A percentile compares a stretch with the other conserved stretches of the same genome.
These are phyloP conservation scores for Crocodylus rhombifer DNA, from an alignment of 2,797 vertebrate genomes.

Conservation along the genomic window DNA sequence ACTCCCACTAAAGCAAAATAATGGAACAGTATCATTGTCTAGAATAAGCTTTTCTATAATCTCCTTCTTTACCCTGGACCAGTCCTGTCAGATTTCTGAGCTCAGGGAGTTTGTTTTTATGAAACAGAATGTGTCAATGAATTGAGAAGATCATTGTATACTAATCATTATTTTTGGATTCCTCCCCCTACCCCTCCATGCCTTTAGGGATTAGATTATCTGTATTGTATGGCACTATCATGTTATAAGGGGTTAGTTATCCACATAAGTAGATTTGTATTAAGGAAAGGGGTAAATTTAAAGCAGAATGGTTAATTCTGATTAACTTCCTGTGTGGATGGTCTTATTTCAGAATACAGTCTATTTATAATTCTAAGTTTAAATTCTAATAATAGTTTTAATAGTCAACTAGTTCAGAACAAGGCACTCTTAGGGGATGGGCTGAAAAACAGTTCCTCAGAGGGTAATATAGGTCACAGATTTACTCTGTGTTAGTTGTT, in stretches of 20 bases:
- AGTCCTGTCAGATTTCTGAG: fast-evolving
- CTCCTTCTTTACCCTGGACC: background rate
- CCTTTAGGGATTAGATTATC: background rate
- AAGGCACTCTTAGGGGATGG: background rate
- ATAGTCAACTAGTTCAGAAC: background rate
- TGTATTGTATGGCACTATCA: background rate
- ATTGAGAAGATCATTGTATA: background rate
- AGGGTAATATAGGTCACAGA: too few relatives aligned
- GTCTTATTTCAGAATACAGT: background rate
- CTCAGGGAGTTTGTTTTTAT: background rate
- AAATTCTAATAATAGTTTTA: background rate
- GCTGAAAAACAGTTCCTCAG: too few relatives aligned
- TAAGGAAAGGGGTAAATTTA: background rate
- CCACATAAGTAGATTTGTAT: background rate
- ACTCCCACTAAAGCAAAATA: background rate
- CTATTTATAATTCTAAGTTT: too few relatives aligned
- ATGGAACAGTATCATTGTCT: background rate
- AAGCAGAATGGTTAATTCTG: background rate
- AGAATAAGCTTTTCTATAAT: background rate
- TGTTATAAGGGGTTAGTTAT: background rate
- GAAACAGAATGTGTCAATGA: background rate
- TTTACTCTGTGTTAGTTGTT: too few relatives aligned
- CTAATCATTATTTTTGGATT: background rate
- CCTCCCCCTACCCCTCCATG: background rate
- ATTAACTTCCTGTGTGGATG: background rate